phyloP scores from a whole-genome alignment of 2,797 vertebrate species.

The Microctenopoma lineatum region DNA sequence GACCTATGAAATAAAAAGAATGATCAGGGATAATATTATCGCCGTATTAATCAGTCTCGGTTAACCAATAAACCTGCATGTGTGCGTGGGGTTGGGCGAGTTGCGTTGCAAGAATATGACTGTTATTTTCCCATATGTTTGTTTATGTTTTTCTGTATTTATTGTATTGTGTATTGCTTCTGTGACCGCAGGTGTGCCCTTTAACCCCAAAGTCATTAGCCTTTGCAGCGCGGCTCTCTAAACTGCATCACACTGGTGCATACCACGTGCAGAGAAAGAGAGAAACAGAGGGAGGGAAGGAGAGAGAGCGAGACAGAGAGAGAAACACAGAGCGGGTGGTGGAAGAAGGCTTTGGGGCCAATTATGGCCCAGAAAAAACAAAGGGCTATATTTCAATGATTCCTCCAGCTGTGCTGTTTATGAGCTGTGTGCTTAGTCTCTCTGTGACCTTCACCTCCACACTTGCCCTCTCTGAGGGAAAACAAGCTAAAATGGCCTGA shows the following conservation, averaged over 20 bases:
- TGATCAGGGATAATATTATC: conserved; percentile 33
- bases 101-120: conserved; percentile 7
- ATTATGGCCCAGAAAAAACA: conserved; percentile 81
- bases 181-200: conserved; percentile 73
- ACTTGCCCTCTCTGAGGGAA: conserved; percentile 82
- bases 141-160: conserved; percentile 77
- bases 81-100: neutral
- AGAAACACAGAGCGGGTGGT: conserved; percentile 59
- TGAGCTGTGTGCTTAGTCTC: conserved; percentile 82
- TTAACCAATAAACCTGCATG: conserved; percentile 16
- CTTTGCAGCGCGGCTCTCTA: conserved; percentile 73
- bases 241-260: conserved; percentile 69
- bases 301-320: conserved; percentile 54
- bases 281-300: conserved; percentile 42
- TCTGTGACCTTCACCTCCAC: conserved; percentile 83
- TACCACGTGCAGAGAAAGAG: conserved; percentile 72
- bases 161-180: conserved; percentile 72
- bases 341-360: conserved; percentile 79
- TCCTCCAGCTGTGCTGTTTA: conserved; percentile 83
- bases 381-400: conserved; percentile 82
- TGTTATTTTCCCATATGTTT: conserved; percentile 71
- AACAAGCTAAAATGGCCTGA: conserved; percentile 80
- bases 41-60: conserved; percentile 43
- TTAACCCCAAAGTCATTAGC: conserved; percentile 78
- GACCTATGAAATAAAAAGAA: conserved; percentile 34